A percentile compares a stretch with the other conserved stretches of the same genome.
Evolutionary conservation across 2,888 invertebrate genomes (phyloP).

Genomic region (Heliconius ismenius): DNA sequence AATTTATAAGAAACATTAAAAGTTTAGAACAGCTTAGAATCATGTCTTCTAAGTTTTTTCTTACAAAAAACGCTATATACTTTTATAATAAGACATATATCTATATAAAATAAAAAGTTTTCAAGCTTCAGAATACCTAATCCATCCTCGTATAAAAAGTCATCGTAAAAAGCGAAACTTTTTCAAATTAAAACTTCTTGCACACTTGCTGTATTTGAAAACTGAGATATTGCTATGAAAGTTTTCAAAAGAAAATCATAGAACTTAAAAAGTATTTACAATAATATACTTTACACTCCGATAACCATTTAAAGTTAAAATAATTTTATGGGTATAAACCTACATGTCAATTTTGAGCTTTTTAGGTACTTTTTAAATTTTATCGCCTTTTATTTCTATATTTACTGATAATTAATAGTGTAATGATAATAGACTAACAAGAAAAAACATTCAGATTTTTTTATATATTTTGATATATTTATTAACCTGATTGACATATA

Average conservation of each 20-base stretch:
- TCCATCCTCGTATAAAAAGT: slow-evolving; percentile 13
- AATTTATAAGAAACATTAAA: neutral
- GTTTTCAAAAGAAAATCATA: slow-evolving; percentile 21
- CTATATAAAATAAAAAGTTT: neutral
- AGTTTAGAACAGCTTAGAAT: neutral
- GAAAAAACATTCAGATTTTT: too few species aligned
- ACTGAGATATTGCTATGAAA: slow-evolving; percentile 29
- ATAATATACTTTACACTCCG: neutral
- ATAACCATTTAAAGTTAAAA: neutral
- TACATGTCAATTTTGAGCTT: neutral
- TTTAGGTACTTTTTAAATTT: neutral
- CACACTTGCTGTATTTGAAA: slow-evolving; percentile 29
- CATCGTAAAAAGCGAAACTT: slow-evolving; percentile 27
- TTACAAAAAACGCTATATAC: neutral
- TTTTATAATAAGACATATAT: neutral
- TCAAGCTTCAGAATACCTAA: neutral
- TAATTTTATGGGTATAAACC: too few species aligned
- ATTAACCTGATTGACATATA: too few species aligned
- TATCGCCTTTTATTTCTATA: neutral
- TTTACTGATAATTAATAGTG: neutral
- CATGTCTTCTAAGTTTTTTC: neutral
- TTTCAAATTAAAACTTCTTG: slow-evolving; percentile 29
- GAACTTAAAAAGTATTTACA: neutral
- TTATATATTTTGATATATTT: too few species aligned
- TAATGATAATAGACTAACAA: too few species aligned